Percentiles rank a stretch among this genome's conserved stretches.
Evolutionary conservation across 2,113 vertebrate genomes (phyloP).

Genomic region (Dipodomys merriami): DNA sequence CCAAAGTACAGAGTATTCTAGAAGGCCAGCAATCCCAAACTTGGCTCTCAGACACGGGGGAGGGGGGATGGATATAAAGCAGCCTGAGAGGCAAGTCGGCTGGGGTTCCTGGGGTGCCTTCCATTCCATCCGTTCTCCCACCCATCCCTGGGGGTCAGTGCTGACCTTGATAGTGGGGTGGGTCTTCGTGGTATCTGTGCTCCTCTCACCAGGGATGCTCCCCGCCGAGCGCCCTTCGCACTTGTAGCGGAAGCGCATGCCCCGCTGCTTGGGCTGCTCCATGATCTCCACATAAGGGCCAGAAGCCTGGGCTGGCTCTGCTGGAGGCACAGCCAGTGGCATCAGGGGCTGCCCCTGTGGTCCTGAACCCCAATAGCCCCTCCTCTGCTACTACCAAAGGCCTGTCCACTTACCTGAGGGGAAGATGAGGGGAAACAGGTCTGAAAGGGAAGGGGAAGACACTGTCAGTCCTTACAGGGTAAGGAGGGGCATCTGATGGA

Average conservation of each 20-base stretch:
- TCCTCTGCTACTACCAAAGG: not conserved
- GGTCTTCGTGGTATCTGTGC: constrained; percentile 95
- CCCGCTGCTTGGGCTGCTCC: constrained; percentile 94
- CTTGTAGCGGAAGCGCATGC: constrained; percentile 96
- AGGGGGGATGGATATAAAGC: no score
- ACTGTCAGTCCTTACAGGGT: constrained; percentile 33
- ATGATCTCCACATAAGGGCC: constrained; percentile 92
- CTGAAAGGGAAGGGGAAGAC: constrained; percentile 67
- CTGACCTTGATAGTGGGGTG: constrained; percentile 94
- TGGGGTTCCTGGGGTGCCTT: no score
- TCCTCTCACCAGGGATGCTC: constrained; percentile 95
- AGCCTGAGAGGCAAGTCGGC: not conserved
- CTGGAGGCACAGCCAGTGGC: not conserved
- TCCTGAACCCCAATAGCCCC: not conserved
- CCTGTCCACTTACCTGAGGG: constrained; percentile 71
- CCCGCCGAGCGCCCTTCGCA: constrained; percentile 94
- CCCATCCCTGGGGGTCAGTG: fast-evolving
- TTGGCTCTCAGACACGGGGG: not conserved
- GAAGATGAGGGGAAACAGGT: constrained; percentile 79
- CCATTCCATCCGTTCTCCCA: not conserved
- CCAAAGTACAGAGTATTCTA: constrained; percentile 66
- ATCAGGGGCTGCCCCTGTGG: not conserved
- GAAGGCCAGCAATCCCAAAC: not conserved
- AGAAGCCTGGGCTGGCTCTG: constrained; percentile 70
- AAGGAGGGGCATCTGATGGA: not conserved